Evolutionary conservation across 2,888 invertebrate genomes (phyloP).

Genomic region (Latrodectus hesperus): DNA sequence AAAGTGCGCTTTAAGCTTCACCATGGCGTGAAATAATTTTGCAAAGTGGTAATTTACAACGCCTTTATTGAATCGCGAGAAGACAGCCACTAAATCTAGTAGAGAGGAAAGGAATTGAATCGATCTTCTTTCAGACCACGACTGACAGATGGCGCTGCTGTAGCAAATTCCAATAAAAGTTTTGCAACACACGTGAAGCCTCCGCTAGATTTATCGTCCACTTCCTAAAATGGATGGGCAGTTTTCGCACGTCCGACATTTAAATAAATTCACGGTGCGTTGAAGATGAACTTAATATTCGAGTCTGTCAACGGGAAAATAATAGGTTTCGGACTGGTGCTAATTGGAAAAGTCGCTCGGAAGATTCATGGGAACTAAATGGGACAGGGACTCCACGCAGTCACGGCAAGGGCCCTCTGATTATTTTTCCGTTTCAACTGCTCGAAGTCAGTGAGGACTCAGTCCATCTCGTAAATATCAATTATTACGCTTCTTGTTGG

Average conservation of each 20-base stretch:
- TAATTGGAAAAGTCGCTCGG: too few relatives aligned
- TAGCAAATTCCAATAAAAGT: too few relatives aligned
- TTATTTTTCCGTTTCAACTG: too few relatives aligned
- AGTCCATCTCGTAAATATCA: too few relatives aligned
- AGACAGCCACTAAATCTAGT: neutral
- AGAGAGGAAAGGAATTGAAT: neutral
- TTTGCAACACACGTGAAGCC: too few relatives aligned
- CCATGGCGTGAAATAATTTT: slow-evolving; percentile 29
- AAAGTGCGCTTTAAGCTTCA: slow-evolving; percentile 31
- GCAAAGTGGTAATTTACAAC: slow-evolving; percentile 46
- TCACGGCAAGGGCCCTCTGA: too few relatives aligned
- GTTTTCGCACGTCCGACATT: slow-evolving; percentile 26
- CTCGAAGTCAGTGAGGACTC: too few relatives aligned
- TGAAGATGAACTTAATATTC: slow-evolving; percentile 4
- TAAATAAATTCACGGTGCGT: slow-evolving; percentile 7
- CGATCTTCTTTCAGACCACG: slow-evolving; percentile 7
- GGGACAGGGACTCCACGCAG: too few relatives aligned
- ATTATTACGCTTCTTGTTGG: too few relatives aligned
- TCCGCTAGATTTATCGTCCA: neutral
- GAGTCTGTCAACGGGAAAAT: too few relatives aligned
- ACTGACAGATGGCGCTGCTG: slow-evolving; percentile 34
- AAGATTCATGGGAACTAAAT: too few relatives aligned
- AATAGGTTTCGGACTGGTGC: too few relatives aligned
- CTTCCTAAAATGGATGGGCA: slow-evolving; percentile 9
- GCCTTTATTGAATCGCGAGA: slow-evolving; percentile 35